These are phyloP conservation scores for Cataglyphis hispanica DNA, from an alignment of 1,140 invertebrate species.

Conservation along the genomic window DNA sequence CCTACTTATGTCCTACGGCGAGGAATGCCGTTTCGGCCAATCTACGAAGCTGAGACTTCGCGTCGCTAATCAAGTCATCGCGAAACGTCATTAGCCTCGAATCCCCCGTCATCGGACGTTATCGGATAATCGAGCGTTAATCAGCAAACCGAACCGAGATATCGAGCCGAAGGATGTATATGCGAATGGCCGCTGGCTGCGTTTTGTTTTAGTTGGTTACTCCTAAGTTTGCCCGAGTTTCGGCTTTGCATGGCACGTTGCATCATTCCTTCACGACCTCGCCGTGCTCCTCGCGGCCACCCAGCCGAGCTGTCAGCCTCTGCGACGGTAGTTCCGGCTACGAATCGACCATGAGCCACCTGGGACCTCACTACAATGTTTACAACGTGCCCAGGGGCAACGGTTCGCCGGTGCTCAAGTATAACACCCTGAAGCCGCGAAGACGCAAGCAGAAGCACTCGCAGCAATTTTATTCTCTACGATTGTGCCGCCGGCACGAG, in stretches of 20 bases:
- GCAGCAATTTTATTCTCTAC: constrained; percentile 84
- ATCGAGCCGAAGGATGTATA: not conserved
- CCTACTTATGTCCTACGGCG: constrained; percentile 50
- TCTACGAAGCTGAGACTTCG: constrained; percentile 31
- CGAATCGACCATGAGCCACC: constrained; percentile 88
- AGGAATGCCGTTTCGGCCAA: constrained; percentile 26
- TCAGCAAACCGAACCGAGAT: constrained; percentile 19
- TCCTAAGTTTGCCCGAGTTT: constrained; percentile 84
- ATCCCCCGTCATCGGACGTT: not conserved
- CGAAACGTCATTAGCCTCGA: constrained; percentile 42
- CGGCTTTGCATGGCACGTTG: constrained; percentile 85
- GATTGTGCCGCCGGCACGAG: constrained; percentile 80
- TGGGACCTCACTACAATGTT: constrained; percentile 83
- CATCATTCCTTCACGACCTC: constrained; percentile 79
- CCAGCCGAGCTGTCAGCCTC: constrained; percentile 85
- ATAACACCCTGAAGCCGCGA: constrained; percentile 83
- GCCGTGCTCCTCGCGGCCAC: constrained; percentile 79
- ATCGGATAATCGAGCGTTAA: constrained; percentile 51
- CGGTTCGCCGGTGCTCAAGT: constrained; percentile 82
- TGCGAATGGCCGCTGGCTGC: constrained; percentile 67
- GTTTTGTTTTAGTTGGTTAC: constrained; percentile 85
- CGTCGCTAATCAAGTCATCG: constrained; percentile 41
- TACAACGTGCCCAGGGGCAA: constrained; percentile 84
- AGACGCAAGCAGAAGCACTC: constrained; percentile 81
- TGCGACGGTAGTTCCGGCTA: constrained; percentile 87